phyloP scores from a whole-genome alignment of 2,888 invertebrate species.

The Apodemia duryi region DNA sequence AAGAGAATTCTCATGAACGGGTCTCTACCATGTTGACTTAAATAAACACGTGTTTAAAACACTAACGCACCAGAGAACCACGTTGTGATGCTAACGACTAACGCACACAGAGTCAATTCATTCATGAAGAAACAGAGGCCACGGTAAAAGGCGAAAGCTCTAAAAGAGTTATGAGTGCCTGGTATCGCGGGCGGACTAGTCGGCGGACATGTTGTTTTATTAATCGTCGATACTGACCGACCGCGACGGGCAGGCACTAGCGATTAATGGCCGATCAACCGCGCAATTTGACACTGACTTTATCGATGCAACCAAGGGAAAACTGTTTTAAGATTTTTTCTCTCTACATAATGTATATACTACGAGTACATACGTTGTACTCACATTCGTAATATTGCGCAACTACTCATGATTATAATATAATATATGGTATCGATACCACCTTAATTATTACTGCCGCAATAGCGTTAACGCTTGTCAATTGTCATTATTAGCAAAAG shows the following conservation, averaged over 20 bases:
- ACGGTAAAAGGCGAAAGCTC: conserved; percentile 61
- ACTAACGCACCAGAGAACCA: conserved; percentile 34
- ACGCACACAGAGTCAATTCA: conserved; percentile 58
- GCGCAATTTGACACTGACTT: background rate
- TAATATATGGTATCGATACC: too few species aligned
- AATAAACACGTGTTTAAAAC: conserved; percentile 67
- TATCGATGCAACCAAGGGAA: too few species aligned
- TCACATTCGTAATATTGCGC: too few species aligned
- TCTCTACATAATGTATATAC: too few species aligned
- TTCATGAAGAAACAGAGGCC: conserved; percentile 43
- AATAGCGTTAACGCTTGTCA: too few species aligned
- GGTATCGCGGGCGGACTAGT: conserved; percentile 58
- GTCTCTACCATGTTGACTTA: conserved; percentile 66
- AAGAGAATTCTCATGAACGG: conserved; percentile 76
- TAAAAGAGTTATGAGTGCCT: conserved; percentile 55
- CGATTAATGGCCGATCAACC: background rate
- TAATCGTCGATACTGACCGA: conserved; percentile 41
- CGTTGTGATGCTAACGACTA: conserved; percentile 35
- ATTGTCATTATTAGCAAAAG: too few species aligned
- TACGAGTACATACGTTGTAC: too few species aligned
- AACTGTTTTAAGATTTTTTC: too few species aligned
- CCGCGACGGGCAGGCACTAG: conserved; percentile 19
- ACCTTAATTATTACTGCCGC: too few species aligned
- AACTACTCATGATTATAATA: too few species aligned
- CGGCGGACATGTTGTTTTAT: conserved; percentile 66